phyloP scores from a whole-genome alignment of 2,888 invertebrate genomes.

The Prosopocoilus inquinatus region DNA sequence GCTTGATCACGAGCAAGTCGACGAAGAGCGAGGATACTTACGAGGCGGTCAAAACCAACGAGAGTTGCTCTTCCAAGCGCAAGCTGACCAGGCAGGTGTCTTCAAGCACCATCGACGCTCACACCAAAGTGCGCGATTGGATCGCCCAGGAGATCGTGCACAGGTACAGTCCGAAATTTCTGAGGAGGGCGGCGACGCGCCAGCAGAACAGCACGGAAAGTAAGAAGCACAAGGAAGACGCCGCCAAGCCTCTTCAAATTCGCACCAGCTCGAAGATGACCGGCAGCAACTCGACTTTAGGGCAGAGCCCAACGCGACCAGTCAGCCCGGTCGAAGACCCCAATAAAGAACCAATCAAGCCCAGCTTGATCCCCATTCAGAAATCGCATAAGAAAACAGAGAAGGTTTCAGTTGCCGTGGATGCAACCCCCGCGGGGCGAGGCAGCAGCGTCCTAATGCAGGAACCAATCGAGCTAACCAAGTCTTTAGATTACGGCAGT shows the following conservation, averaged over 20 bases:
- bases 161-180: slow-evolving; percentile 66
- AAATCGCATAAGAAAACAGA: slow-evolving; percentile 51
- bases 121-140: slow-evolving; percentile 85
- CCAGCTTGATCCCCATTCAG: slow-evolving; percentile 11
- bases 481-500: slow-evolving; percentile 55
- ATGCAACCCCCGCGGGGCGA: slow-evolving; percentile 74
- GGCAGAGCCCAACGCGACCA: slow-evolving; percentile 45
- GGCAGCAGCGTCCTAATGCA: slow-evolving; percentile 72
- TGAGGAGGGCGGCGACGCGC: slow-evolving; percentile 45
- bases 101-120: slow-evolving; percentile 79
- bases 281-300: slow-evolving; percentile 40
- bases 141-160: slow-evolving; percentile 77
- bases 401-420: slow-evolving; percentile 74
- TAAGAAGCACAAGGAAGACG: not conserved
- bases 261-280: slow-evolving; percentile 23
- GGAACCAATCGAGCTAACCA: slow-evolving; percentile 72
- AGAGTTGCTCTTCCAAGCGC: slow-evolving; percentile 59
- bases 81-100: slow-evolving; percentile 72
- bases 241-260: slow-evolving; percentile 10
- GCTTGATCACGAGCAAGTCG: slow-evolving; percentile 52
- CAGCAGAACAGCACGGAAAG: slow-evolving; percentile 6
- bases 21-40: slow-evolving; percentile 54
- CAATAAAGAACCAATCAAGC: slow-evolving; percentile 15
- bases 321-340: slow-evolving; percentile 39
- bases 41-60: slow-evolving; percentile 55